A percentile compares a stretch with the other conserved stretches of the same genome.
Evolutionary conservation across 2,888 invertebrate species (phyloP).

Genomic region (Dasysyrphus albostriatus): DNA sequence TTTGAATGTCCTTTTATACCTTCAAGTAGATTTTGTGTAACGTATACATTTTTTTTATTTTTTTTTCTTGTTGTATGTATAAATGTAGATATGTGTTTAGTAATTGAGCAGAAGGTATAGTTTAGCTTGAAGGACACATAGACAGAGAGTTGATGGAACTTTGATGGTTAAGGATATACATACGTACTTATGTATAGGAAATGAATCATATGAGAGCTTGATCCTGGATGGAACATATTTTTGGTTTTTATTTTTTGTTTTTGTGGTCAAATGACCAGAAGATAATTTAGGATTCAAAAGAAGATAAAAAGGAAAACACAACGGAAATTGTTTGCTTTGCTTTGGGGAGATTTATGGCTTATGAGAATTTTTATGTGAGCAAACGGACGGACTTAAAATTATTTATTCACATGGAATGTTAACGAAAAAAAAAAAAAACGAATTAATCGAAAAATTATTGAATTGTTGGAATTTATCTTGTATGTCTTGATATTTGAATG

Average conservation of each 20-base stretch:
- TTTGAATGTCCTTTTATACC: conserved; percentile 51
- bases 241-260: conserved; percentile 23
- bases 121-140: conserved; percentile 51
- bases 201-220: conserved; percentile 14
- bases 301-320: neutral
- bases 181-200: neutral
- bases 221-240: conserved; percentile 8
- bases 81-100: neutral
- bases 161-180: conserved; percentile 59
- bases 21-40: conserved; percentile 23
- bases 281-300: conserved; percentile 59
- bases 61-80: neutral
- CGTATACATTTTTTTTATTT: neutral
- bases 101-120: conserved; percentile 61
- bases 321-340: conserved; percentile 46
- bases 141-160: conserved; percentile 59
- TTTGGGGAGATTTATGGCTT: conserved; percentile 72
- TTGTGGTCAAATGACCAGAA: conserved; percentile 65
- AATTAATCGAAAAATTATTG: neutral
- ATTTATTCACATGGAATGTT: conserved; percentile 2
- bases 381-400: conserved; percentile 16
- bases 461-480: neutral
- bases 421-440: neutral
- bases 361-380: conserved; percentile 47
- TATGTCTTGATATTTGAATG: too few species aligned